phyloP scores from a whole-genome alignment of 2,113 vertebrate genomes.

The Herpailurus yagouaroundi region DNA sequence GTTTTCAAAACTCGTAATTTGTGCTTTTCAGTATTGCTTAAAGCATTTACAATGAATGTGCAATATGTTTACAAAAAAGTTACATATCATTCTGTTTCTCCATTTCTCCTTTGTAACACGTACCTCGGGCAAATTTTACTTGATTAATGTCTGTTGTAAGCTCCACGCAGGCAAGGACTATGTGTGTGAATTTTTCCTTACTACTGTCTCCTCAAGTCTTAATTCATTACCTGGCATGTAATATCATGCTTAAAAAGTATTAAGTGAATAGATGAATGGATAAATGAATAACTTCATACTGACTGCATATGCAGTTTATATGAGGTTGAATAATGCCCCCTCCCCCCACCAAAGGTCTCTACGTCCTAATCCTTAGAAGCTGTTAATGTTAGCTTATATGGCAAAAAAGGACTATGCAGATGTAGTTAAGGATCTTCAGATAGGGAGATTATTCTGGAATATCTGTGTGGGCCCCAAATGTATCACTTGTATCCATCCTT shows the following conservation, averaged over 20 bases:
- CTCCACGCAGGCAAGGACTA: background rate
- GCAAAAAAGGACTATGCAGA: background rate
- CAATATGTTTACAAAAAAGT: background rate
- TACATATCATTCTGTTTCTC: background rate
- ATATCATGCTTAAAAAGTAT: background rate
- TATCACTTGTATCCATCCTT: background rate
- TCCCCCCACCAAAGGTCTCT: background rate
- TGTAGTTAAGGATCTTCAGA: background rate
- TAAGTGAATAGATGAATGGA: background rate
- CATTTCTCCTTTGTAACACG: conserved; percentile 1
- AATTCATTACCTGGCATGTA: background rate
- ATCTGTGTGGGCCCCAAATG: background rate
- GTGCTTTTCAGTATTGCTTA: background rate
- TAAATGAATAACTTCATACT: background rate
- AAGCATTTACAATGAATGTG: background rate
- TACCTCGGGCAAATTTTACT: background rate
- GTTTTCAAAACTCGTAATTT: conserved; percentile 8
- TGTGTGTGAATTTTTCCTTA: background rate
- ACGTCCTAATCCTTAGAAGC: background rate
- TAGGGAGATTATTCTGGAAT: background rate
- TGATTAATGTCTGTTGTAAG: background rate
- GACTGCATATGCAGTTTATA: background rate
- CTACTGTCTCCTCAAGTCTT: background rate
- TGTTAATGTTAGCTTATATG: background rate
- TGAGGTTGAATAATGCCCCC: background rate